Base-by-base conservation (phyloP, 2,113 vertebrate species). In the Podocnemis expansa region DNA sequence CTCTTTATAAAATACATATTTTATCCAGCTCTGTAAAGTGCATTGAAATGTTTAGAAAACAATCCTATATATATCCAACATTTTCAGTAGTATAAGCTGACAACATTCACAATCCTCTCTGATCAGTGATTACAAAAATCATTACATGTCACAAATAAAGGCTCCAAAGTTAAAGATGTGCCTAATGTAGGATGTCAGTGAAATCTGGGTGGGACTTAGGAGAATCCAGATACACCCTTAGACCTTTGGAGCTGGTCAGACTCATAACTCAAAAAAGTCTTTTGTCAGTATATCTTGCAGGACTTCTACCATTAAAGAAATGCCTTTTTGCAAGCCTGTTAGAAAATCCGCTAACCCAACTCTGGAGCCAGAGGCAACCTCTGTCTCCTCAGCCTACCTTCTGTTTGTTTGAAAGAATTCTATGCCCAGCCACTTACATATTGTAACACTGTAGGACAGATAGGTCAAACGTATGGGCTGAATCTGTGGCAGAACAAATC, bases 401-500 rank as follows among this genome's bases (percentile, higher is more conserved):
- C 13, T 8, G 81, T 22, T 34, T 43, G 24, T 80, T 47, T 60
- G 25, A 73, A 70, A n/a, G 38, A 38, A 80, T 84, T 93, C 27
- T 79, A 47, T 76, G 49, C 2, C 21, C 38, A 14, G n/a, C 2
- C 34, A 49, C 3, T 63, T 89, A 82, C 43, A 0, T 38, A 38
- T 52, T 82, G 82, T 17, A 89, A 49, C 78, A 63, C 55, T 38
- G 9, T n/a, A 21, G 5, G 4, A 19, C 67, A 9, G 34, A 27
- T 7, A 81, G 51, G 78, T 14, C 54, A 89, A 89, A 95, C 21
- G 16, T 43, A 80, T 31, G 41, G 38, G 7, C 55, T 70, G 34
- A 84, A 34, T 60, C 43, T 90, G 29, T 43, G 29, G 38, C 7
- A 79, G 10, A 89, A 16, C 13, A 84, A 93, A 93, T 84, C n/a